phyloP scores from a whole-genome alignment of 2,113 vertebrate genomes.

The Prochilodus magdalenae region DNA sequence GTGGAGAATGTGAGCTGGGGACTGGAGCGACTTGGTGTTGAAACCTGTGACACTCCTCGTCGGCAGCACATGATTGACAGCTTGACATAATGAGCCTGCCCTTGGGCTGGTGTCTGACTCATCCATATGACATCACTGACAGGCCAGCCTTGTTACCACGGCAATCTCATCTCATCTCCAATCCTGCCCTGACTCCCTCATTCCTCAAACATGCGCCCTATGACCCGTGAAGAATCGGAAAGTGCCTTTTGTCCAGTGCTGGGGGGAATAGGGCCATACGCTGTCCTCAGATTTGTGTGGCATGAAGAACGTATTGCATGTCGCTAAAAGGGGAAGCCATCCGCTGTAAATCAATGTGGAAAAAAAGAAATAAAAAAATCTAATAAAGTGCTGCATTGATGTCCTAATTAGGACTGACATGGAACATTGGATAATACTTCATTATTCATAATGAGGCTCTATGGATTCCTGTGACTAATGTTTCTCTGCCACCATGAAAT shows the following conservation, averaged over 20 bases:
- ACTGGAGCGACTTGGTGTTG: neutral
- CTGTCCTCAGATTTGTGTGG: neutral
- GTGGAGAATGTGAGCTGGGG: neutral
- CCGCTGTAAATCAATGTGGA: neutral
- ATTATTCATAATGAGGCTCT: neutral
- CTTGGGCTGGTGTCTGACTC: constrained; percentile 18
- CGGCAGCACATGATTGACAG: constrained; percentile 37
- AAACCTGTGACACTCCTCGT: constrained; percentile 9
- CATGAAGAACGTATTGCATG: neutral
- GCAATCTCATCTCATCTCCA: constrained; percentile 15
- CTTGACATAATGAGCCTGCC: constrained; percentile 43
- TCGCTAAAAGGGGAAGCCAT: neutral
- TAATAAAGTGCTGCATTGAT: neutral
- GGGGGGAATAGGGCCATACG: neutral
- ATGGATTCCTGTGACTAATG: neutral
- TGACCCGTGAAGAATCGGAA: neutral
- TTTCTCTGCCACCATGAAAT: neutral
- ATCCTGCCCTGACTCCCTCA: neutral
- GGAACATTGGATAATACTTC: neutral
- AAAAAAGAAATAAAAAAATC: neutral
- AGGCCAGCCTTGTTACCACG: constrained; percentile 25
- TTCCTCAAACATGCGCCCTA: neutral
- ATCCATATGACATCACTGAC: constrained; percentile 35
- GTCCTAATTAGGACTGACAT: neutral
- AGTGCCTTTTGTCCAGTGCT: neutral